Evolutionary conservation across 2,888 invertebrate genomes (phyloP).

Genomic region (Therioaphis trifolii): DNA sequence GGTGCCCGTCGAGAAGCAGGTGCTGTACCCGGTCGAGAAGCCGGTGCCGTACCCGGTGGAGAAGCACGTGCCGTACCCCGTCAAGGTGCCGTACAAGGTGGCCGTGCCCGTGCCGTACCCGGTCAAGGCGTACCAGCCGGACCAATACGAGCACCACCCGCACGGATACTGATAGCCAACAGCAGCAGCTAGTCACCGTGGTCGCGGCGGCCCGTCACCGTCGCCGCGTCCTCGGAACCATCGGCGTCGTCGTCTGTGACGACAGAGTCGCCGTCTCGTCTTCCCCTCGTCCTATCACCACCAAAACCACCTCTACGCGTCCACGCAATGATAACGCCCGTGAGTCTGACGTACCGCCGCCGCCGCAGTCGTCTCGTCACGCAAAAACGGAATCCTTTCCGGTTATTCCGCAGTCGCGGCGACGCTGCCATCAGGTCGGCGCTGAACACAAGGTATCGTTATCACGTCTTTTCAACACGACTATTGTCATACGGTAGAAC

Average conservation of each 20-base stretch:
- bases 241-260: conserved; percentile 69
- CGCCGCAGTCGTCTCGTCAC: too few species aligned
- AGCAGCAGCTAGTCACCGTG: conserved; percentile 51
- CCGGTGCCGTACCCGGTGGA: conserved; percentile 82
- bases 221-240: conserved; percentile 67
- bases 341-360: too few species aligned
- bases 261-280: conserved; percentile 62
- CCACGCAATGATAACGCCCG: too few species aligned
- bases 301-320: too few species aligned
- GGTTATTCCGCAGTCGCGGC: too few species aligned
- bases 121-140: conserved; percentile 57
- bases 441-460: too few species aligned
- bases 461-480: too few species aligned
- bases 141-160: conserved; percentile 68
- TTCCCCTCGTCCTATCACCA: too few species aligned
- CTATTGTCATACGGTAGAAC: too few species aligned
- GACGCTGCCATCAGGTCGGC: too few species aligned
- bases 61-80: conserved; percentile 75
- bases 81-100: conserved; percentile 74
- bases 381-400: too few species aligned
- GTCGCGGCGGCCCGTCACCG: conserved; percentile 68
- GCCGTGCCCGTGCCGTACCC: conserved; percentile 66
- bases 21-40: conserved; percentile 79
- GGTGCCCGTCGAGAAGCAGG: conserved; percentile 81
- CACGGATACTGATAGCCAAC: conserved; percentile 18